phyloP scores from a whole-genome alignment of 1,140 invertebrate species.

The Camponotus vicinus region DNA sequence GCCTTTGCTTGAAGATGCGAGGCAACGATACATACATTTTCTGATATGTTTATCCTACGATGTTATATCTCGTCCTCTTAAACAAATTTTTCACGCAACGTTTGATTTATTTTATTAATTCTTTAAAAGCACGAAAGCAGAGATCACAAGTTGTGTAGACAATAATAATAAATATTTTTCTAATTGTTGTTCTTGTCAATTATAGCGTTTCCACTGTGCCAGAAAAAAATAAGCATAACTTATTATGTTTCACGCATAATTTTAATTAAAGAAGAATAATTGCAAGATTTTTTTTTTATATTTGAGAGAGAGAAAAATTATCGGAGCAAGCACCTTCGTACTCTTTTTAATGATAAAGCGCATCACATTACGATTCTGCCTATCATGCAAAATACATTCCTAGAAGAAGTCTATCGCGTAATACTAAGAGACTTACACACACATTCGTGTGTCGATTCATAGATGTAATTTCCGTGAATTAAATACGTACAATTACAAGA shows the following conservation, averaged over 20 bases:
- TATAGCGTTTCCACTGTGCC: neutral
- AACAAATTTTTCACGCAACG: neutral
- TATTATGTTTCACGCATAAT: neutral
- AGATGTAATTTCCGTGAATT: neutral
- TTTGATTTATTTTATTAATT: neutral
- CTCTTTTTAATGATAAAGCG: constrained; percentile 19
- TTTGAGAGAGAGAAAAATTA: no score
- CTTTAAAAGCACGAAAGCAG: neutral
- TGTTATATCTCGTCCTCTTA: neutral
- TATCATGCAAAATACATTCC: neutral
- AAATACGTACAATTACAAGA: neutral
- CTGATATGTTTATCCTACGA: neutral
- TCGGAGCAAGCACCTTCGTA: no score
- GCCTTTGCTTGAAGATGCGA: neutral
- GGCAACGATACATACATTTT: constrained; percentile 15
- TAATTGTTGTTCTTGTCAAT: neutral
- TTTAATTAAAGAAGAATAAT: constrained; percentile 23
- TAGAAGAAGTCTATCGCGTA: constrained; percentile 6
- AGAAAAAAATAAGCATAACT: constrained; percentile 19
- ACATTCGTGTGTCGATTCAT: neutral
- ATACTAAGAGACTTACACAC: neutral
- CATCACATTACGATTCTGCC: neutral
- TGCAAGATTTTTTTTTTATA: neutral
- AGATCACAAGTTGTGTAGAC: neutral
- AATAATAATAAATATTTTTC: neutral